Evolutionary conservation across 2,113 vertebrate species (phyloP).

Genomic region (Epinephelus lanceolatus): DNA sequence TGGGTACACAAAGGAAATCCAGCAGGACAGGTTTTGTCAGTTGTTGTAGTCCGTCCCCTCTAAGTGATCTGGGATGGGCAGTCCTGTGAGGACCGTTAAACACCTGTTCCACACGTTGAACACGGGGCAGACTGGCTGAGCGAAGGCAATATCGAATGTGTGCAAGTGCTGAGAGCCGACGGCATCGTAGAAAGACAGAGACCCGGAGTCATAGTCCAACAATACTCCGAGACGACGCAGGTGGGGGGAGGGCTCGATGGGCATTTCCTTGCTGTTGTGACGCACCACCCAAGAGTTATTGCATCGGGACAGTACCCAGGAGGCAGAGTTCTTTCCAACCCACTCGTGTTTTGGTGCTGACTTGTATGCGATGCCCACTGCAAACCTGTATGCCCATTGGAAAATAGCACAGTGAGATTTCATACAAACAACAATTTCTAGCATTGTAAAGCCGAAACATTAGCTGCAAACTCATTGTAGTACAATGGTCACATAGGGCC

Average conservation of each 20-base stretch:
- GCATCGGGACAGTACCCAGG: slow-evolving; percentile 97
- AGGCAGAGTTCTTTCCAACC: slow-evolving; percentile 96
- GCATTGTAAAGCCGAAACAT: neutral
- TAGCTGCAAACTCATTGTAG: too few species aligned
- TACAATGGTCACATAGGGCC: too few species aligned
- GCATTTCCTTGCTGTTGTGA: slow-evolving; percentile 95
- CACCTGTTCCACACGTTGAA: slow-evolving; percentile 99
- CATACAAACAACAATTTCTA: neutral
- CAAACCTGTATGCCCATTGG: slow-evolving; percentile 88
- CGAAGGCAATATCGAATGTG: slow-evolving; percentile 93
- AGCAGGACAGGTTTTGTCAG: slow-evolving; percentile 65
- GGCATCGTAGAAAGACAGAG: slow-evolving; percentile 95
- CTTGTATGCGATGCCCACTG: slow-evolving; percentile 96
- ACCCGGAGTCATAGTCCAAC: slow-evolving; percentile 96
- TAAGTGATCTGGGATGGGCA: slow-evolving; percentile 97
- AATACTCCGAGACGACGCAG: slow-evolving; percentile 93
- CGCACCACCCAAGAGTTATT: slow-evolving; percentile 95
- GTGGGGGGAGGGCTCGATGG: slow-evolving; percentile 94
- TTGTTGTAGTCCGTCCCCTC: slow-evolving; percentile 91
- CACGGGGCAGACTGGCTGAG: slow-evolving; percentile 95
- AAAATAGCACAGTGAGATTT: neutral
- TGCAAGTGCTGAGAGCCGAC: slow-evolving; percentile 95
- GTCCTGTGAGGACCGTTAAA: slow-evolving; percentile 95
- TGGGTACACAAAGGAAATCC: slow-evolving; percentile 25
- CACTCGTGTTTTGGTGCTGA: slow-evolving; percentile 96